Percentiles rank a stretch among this genome's conserved stretches.
phyloP scores from a whole-genome alignment of 2,797 vertebrate genomes.

The Eulemur mongoz region DNA sequence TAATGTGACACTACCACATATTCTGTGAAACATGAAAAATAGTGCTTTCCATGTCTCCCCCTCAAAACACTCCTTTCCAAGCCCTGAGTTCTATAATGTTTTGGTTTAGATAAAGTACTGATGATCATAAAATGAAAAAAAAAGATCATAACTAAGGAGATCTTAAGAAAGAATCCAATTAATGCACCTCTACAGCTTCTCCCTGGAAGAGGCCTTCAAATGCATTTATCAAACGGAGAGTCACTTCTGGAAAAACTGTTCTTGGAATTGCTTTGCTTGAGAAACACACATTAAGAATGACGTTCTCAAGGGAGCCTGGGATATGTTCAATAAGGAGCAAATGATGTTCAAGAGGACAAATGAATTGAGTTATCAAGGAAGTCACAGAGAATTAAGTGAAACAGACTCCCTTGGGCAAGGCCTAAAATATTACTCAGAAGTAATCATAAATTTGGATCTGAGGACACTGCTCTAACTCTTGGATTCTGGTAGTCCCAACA shows the following conservation, averaged over 20 bases:
- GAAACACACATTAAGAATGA: constrained; percentile 4
- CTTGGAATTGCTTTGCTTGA: background rate
- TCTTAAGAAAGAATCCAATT: constrained; percentile 13
- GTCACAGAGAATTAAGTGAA: background rate
- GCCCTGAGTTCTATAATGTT: background rate
- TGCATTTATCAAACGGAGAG: background rate
- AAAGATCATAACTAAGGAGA: background rate
- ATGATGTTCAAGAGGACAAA: constrained; percentile 9
- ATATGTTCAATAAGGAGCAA: constrained; percentile 19
- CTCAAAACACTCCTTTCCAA: background rate
- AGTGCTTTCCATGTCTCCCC: background rate
- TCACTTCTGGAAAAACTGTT: background rate
- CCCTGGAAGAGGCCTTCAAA: constrained; percentile 4
- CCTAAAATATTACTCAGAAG: background rate
- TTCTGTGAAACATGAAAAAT: background rate
- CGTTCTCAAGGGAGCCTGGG: background rate
- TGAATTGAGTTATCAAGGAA: constrained; percentile 18
- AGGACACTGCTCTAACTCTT: background rate
- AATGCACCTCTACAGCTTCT: background rate
- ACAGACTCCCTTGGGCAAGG: background rate
- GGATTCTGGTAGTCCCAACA: background rate
- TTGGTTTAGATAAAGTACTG: constrained; percentile 3
- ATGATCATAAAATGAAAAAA: background rate
- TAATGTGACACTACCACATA: background rate
- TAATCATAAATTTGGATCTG: constrained; percentile 10